Evolutionary conservation across 2,113 vertebrate species (phyloP), one percentile per base, ranked within the genome.

Genomic region (Ageneiosus marmoratus): DNA sequence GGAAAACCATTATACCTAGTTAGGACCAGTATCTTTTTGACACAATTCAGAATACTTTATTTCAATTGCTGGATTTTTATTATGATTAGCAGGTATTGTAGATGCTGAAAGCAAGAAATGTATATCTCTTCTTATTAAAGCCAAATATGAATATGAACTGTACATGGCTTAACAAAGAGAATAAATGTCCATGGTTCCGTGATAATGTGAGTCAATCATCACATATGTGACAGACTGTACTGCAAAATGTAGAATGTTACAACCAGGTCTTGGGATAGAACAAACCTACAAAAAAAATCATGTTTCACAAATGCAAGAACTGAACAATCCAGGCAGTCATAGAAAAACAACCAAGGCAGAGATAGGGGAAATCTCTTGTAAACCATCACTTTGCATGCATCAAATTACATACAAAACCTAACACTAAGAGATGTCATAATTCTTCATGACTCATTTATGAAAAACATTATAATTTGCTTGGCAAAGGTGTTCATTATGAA

Each of bases 381-480:
- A 51, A 51, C 15, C 6, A 5, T 32, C 48, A 48, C 16, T 32
- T 75, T 51, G 15, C 27, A 1, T 75, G 48, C n/a, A 50, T 18
- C 6, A 34, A 18, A 51, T 32, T 51, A 32, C 48, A 75, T 48
- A 11, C 72, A 53, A 34, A 24, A 24, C 10, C 5, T 32, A 18
- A 20, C 2, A 13, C 37, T 27, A 16, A 27, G 41, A 6, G 3
- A 22, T 0, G 1, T 46, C 41, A 70, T 8, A 2, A 18, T 0
- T 1, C 44, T 16, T 29, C 46, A 34, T 67, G 60, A 67, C 50
- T 83, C 73, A 29, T 0, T 7, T 15, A 44, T 2, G 24, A n/a
- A 56, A 46, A 65, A 77, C 60, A 83, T 50, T 69, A 29, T 67
- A 2, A 77, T 83, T 56, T 69, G 58, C 18, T n/a, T 20, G 5